Percentiles rank a stretch among this genome's conserved stretches.
phyloP scores from a whole-genome alignment of 2,113 vertebrate species.

The Hiodon tergisus region DNA sequence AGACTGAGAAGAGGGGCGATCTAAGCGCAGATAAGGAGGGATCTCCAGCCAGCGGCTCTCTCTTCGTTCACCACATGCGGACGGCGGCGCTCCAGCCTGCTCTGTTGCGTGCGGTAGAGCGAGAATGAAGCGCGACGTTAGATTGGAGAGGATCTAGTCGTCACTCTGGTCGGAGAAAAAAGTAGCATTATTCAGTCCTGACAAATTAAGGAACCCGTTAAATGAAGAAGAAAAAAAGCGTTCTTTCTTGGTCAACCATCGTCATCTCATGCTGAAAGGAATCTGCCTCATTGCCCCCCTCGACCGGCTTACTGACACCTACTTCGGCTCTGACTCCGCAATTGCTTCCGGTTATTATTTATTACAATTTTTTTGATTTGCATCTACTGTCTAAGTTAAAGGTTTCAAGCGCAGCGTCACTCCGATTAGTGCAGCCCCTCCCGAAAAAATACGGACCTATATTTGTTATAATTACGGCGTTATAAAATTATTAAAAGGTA shows the following conservation, averaged over 20 bases:
- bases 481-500: too few species aligned
- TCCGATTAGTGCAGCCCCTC: too few species aligned
- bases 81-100: not conserved
- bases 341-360: not conserved
- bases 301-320: not conserved
- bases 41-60: not conserved
- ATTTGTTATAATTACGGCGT: too few species aligned
- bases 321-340: not conserved
- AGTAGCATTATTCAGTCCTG: not conserved
- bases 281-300: not conserved
- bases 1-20: not conserved
- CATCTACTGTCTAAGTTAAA: not conserved
- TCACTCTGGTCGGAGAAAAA: not conserved
- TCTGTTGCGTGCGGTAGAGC: not conserved
- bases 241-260: not conserved
- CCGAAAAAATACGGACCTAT: too few species aligned
- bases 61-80: not conserved
- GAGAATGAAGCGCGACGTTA: not conserved
- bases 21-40: not conserved
- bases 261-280: not conserved
- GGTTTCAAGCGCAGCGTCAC: not conserved
- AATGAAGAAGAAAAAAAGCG: not conserved
- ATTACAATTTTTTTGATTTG: not conserved
- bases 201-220: not conserved
- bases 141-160: not conserved